Evolutionary conservation across 2,888 invertebrate genomes (phyloP).

Genomic region (Drosophila fungiperda): DNA sequence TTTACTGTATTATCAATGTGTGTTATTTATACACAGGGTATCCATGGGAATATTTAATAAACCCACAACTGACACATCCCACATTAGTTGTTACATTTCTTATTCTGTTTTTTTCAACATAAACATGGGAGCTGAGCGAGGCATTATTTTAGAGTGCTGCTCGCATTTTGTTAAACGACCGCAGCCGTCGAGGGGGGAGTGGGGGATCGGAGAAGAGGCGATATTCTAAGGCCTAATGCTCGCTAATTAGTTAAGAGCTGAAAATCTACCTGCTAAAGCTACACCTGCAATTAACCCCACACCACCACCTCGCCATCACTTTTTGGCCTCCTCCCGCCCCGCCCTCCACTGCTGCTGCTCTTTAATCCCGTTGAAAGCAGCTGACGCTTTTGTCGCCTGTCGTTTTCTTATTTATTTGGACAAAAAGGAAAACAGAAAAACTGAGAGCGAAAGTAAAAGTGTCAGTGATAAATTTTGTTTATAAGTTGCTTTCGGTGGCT

Average conservation of each 20-base stretch:
- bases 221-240: slow-evolving; percentile 16
- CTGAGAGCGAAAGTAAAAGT: slow-evolving; percentile 27
- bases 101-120: neutral
- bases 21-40: neutral
- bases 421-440: slow-evolving; percentile 8
- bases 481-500: slow-evolving; percentile 40
- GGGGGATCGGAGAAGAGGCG: neutral
- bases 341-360: neutral
- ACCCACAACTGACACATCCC: neutral
- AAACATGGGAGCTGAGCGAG: neutral
- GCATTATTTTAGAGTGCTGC: slow-evolving; percentile 26
- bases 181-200: neutral
- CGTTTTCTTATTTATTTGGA: slow-evolving; percentile 51
- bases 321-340: neutral
- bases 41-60: slow-evolving; percentile 5
- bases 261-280: slow-evolving; percentile 34
- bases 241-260: slow-evolving; percentile 55
- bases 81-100: neutral
- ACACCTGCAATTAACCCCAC: neutral
- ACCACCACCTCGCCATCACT: neutral
- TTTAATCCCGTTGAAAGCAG: slow-evolving; percentile 62
- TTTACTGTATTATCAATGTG: neutral
- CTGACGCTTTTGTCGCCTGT: slow-evolving; percentile 46
- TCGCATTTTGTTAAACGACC: slow-evolving; percentile 32
- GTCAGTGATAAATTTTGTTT: slow-evolving; percentile 66